A percentile compares a stretch with the other conserved stretches of the same genome.
phyloP scores from a whole-genome alignment of 2,113 vertebrate genomes.

The Toxostoma redivivum region DNA sequence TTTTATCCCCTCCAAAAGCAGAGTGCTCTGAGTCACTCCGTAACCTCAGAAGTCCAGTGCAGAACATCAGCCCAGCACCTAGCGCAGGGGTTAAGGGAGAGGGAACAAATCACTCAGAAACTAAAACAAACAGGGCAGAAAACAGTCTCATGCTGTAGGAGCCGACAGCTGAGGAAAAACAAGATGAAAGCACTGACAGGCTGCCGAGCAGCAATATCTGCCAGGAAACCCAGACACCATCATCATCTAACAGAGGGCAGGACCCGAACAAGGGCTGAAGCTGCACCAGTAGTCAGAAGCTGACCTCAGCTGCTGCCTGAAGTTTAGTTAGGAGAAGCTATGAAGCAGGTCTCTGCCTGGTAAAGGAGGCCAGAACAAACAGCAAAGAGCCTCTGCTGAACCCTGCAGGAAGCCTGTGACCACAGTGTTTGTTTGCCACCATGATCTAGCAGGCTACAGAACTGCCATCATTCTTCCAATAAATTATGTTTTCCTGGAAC shows the following conservation, averaged over 20 bases:
- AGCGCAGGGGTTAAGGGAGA: neutral
- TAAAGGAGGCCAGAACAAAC: slow-evolving; percentile 32
- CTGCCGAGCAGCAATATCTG: neutral
- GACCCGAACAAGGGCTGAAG: slow-evolving; percentile 9
- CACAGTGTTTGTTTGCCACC: slow-evolving; percentile 39
- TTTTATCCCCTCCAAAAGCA: neutral
- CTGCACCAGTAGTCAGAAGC: neutral
- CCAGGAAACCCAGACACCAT: slow-evolving; percentile 1
- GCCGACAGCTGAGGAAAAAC: neutral
- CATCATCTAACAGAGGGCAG: neutral
- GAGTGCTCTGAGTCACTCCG: neutral
- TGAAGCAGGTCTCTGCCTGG: neutral
- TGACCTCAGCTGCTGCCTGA: slow-evolving; percentile 22
- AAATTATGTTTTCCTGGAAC: neutral
- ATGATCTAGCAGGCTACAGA: neutral
- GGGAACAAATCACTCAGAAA: neutral
- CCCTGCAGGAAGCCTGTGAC: slow-evolving; percentile 48
- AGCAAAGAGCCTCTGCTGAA: slow-evolving; percentile 41
- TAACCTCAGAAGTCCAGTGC: neutral
- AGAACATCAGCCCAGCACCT: neutral
- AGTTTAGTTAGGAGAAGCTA: neutral
- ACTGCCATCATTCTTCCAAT: slow-evolving; percentile 1
- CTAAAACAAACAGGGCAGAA: neutral
- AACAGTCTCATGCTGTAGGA: neutral
- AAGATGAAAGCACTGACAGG: neutral